Conservation (phyloP, 2,113 vertebrate genomes). For the Nesoenas mayeri region DNA sequence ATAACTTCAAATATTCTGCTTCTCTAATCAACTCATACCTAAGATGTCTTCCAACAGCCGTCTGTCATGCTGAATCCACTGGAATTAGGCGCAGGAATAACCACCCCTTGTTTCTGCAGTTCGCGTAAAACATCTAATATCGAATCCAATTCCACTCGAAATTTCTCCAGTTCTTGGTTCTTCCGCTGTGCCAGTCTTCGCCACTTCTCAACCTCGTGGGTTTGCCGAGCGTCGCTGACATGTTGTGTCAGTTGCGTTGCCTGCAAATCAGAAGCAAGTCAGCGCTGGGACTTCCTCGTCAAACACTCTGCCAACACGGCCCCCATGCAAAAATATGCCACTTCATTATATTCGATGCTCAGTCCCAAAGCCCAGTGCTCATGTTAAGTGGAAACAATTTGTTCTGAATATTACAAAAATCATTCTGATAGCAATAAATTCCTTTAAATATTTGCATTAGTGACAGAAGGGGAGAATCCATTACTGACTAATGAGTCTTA, state of each 20-base stretch:
- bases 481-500: background rate
- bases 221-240: conserved; percentile 66
- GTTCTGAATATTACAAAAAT: background rate
- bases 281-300: background rate
- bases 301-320: accelerated
- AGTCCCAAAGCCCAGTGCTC: background rate
- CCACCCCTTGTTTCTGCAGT: conserved; percentile 86
- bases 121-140: conserved; percentile 89
- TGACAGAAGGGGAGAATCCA: background rate
- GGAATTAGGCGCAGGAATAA: conserved; percentile 72
- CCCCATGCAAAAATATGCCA: background rate
- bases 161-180: conserved; percentile 86
- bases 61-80: background rate
- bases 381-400: background rate
- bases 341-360: background rate
- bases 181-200: conserved; percentile 82
- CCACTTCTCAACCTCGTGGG: conserved; percentile 82
- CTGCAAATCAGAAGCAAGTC: conserved; percentile 64
- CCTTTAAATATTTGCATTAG: background rate
- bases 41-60: conserved; percentile 9
- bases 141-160: conserved; percentile 89
- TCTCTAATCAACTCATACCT: background rate
- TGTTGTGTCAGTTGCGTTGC: conserved; percentile 75
- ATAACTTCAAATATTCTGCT: background rate
- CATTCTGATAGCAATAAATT: background rate